Evolutionary conservation across 2,888 invertebrate genomes (phyloP).

Genomic region (Muschampia plurimacula): DNA sequence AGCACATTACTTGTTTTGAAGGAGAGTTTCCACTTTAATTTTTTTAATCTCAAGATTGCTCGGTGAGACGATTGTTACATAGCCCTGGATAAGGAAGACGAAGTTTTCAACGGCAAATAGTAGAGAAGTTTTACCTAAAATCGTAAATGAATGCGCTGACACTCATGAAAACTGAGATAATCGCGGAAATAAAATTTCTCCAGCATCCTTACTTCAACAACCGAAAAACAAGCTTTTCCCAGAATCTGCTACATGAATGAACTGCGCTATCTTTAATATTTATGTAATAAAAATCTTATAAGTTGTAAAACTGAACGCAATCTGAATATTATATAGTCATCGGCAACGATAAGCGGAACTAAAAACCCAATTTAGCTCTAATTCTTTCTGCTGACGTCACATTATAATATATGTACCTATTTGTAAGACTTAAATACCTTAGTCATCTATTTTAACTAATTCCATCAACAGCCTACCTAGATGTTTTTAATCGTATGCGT

Average conservation of each 20-base stretch:
- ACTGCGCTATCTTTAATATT: background rate
- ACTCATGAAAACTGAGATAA: background rate
- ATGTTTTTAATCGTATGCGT: too few species aligned
- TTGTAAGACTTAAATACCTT: too few species aligned
- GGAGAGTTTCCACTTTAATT: background rate
- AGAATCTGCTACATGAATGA: background rate
- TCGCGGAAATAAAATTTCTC: background rate
- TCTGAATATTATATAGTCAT: constrained; percentile 13
- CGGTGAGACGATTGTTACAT: background rate
- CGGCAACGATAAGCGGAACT: background rate
- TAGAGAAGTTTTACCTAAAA: background rate
- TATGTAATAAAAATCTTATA: constrained; percentile 21
- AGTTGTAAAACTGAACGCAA: constrained; percentile 25
- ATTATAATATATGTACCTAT: too few species aligned
- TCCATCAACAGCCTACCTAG: too few species aligned
- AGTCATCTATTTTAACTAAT: too few species aligned
- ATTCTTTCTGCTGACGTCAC: too few species aligned
- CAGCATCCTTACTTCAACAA: background rate
- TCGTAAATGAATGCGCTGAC: background rate
- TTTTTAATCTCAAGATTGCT: background rate
- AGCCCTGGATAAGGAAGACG: background rate
- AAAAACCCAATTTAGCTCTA: too few species aligned
- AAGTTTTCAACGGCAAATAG: background rate
- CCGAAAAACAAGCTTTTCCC: background rate
- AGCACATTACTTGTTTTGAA: too few species aligned